Conservation (phyloP, 1,140 invertebrate genomes). For the Drosophila virilis region DNA sequence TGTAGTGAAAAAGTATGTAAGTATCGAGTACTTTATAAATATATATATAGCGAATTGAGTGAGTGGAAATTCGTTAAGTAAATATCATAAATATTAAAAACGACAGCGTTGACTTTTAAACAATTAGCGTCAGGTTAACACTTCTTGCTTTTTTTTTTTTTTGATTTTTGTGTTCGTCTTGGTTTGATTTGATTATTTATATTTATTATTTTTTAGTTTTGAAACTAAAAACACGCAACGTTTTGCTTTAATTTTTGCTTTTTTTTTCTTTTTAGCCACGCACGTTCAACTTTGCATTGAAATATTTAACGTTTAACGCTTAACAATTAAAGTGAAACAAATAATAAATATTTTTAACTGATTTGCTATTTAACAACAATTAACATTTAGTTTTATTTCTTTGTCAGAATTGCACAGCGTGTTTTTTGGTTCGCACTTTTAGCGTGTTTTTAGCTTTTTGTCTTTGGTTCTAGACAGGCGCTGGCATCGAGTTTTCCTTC, state of each 20-base stretch:
- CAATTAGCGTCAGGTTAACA: conserved; percentile 79
- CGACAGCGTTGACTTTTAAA: conserved; percentile 39
- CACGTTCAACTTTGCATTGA: conserved; percentile 44
- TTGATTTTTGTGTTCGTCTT: conserved; percentile 20
- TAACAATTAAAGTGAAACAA: conserved; percentile 54
- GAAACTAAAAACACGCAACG: conserved; percentile 43
- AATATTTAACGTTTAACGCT: conserved; percentile 41
- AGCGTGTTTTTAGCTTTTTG: conserved; percentile 19
- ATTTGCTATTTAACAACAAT: conserved; percentile 39
- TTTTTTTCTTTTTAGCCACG: conserved; percentile 67
- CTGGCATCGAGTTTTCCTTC: conserved; percentile 69
- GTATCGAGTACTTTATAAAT: not conserved
- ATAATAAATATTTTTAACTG: conserved; percentile 18
- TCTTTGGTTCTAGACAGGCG: conserved; percentile 34
- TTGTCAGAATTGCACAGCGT: conserved; percentile 44
- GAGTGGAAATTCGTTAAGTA: conserved; percentile 77
- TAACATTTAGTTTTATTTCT: conserved; percentile 46
- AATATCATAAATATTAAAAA: conserved; percentile 80
- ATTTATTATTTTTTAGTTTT: conserved; percentile 21
- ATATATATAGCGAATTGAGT: conserved; percentile 36
- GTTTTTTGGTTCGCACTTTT: conserved; percentile 38
- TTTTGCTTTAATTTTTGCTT: conserved; percentile 12
- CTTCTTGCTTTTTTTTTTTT: conserved; percentile 52
- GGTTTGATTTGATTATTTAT: conserved; percentile 30
- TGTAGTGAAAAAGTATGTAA: conserved; percentile 4